A percentile compares a stretch with the other conserved stretches of the same genome.
These are phyloP conservation scores for Pteromalus puparum DNA, from an alignment of 1,140 invertebrate species.

Conservation along the genomic window DNA sequence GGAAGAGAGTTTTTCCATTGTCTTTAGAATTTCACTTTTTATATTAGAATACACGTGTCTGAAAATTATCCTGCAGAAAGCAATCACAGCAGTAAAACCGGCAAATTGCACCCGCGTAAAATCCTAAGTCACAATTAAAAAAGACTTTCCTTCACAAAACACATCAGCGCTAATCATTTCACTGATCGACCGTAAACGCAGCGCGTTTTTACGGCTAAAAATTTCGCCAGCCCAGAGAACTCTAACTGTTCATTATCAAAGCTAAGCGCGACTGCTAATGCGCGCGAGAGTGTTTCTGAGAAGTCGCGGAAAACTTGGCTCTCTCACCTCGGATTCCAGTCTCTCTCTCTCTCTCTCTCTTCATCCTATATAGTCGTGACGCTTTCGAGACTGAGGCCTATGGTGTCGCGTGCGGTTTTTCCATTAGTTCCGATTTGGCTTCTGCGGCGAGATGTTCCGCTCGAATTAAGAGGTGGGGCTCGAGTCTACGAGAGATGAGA, in stretches of 20 bases:
- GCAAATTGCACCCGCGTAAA: no score
- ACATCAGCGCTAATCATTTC: neutral
- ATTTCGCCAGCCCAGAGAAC: neutral
- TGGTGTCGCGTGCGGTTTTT: neutral
- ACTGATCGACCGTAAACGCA: neutral
- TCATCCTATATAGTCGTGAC: no score
- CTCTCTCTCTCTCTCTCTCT: constrained; percentile 2
- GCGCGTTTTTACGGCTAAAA: neutral
- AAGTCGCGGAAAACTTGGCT: neutral
- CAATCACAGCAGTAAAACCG: no score
- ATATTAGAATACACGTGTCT: neutral
- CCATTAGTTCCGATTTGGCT: constrained; percentile 22
- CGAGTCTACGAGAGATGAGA: no score
- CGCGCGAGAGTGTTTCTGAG: constrained; percentile 21
- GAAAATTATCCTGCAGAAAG: no score
- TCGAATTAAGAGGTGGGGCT: neutral
- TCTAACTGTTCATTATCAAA: neutral
- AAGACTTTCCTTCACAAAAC: neutral
- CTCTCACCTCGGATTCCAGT: neutral
- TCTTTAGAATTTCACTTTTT: neutral
- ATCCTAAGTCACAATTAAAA: no score
- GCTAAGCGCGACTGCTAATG: neutral
- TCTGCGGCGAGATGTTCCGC: neutral
- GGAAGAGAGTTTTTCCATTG: neutral
- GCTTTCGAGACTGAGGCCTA: neutral